phyloP scores from a whole-genome alignment of 1,140 invertebrate species.

The Cheumatopsyche charites region DNA sequence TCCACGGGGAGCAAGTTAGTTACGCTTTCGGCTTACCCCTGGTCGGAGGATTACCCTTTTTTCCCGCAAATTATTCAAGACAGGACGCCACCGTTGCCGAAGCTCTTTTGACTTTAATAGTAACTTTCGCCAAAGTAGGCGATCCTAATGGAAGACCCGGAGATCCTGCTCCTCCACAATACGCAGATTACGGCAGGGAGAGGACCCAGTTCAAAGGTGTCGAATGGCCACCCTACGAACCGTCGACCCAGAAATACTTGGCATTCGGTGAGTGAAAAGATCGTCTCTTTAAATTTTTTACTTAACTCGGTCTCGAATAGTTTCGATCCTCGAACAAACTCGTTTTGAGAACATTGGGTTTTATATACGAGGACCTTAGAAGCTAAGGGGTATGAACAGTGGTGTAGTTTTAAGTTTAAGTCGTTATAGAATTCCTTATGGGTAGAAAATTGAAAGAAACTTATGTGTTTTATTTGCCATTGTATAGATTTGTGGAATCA shows the following conservation, averaged over 20 bases:
- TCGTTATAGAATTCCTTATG: too few relatives aligned
- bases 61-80: slow-evolving; percentile 75
- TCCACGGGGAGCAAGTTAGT: slow-evolving; percentile 83
- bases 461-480: too few relatives aligned
- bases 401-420: too few relatives aligned
- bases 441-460: too few relatives aligned
- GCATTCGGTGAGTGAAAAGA: slow-evolving; percentile 69
- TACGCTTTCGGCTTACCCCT: slow-evolving; percentile 88
- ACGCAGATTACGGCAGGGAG: slow-evolving; percentile 65
- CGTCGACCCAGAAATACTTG: slow-evolving; percentile 74
- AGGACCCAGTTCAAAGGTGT: slow-evolving; percentile 65
- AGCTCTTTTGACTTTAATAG: slow-evolving; percentile 74
- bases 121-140: slow-evolving; percentile 77
- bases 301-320: too few relatives aligned
- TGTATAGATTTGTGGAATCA: too few relatives aligned
- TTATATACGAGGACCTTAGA: too few relatives aligned
- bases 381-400: too few relatives aligned
- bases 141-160: slow-evolving; percentile 67
- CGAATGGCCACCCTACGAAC: slow-evolving; percentile 76
- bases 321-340: too few relatives aligned
- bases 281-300: neutral
- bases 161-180: slow-evolving; percentile 51
- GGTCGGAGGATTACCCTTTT: slow-evolving; percentile 64
- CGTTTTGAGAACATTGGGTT: too few relatives aligned
- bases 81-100: slow-evolving; percentile 78